Evolutionary conservation across 2,888 invertebrate species (phyloP).

Genomic region (Drosophila tanythrix): DNA sequence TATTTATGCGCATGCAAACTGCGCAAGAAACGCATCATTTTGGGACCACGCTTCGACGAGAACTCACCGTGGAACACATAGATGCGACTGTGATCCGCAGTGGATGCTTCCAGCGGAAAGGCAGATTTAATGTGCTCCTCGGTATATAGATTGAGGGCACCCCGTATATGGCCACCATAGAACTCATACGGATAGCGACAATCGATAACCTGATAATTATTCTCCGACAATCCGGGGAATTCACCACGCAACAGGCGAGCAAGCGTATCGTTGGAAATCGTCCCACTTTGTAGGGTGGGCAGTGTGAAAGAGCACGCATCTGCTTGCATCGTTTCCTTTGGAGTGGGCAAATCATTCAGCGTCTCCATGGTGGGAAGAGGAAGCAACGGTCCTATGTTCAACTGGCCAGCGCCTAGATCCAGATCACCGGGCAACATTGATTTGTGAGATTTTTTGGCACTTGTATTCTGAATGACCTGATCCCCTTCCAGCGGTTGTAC

Average conservation of each 20-base stretch:
- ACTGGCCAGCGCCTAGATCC: conserved; percentile 87
- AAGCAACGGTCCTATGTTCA: conserved; percentile 77
- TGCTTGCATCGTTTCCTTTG: conserved; percentile 88
- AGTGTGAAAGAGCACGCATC: conserved; percentile 90
- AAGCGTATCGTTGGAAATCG: conserved; percentile 91
- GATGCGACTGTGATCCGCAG: conserved; percentile 87
- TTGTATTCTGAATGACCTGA: conserved; percentile 3
- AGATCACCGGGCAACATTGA: conserved; percentile 86
- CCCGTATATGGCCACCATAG: conserved; percentile 94
- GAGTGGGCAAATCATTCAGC: conserved; percentile 32
- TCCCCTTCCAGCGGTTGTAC: not conserved
- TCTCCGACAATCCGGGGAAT: conserved; percentile 87
- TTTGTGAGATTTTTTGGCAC: conserved; percentile 43
- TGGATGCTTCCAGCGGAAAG: conserved; percentile 83
- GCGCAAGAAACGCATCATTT: conserved; percentile 93
- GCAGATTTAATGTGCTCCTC: conserved; percentile 89
- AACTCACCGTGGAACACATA: conserved; percentile 99
- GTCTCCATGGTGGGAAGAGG: conserved; percentile 85
- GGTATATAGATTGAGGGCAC: conserved; percentile 93
- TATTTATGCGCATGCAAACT: conserved; percentile 87
- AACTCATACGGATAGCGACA: conserved; percentile 98
- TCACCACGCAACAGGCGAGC: conserved; percentile 90
- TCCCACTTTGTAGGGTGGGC: conserved; percentile 87
- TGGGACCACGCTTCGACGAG: conserved; percentile 97
- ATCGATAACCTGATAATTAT: conserved; percentile 91